Evolutionary conservation across 2,797 vertebrate species (phyloP).

Genomic region (Hafferia zeledoni): DNA sequence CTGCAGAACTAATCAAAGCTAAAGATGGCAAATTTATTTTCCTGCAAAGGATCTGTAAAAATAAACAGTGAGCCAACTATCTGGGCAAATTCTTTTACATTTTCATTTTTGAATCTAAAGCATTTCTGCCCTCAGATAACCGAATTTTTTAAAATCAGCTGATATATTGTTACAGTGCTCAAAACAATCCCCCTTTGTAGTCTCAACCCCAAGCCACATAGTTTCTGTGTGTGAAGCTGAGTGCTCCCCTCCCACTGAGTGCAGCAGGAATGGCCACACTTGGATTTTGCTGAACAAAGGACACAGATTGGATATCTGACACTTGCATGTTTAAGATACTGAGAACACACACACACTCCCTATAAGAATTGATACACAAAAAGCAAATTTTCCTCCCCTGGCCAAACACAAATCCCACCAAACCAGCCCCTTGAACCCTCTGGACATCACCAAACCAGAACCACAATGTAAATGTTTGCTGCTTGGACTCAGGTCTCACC

Average conservation of each 20-base stretch:
- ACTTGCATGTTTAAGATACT: neutral
- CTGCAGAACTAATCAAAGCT: neutral
- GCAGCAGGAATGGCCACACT: neutral
- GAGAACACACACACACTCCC: neutral
- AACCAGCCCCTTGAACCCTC: neutral
- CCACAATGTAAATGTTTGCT: constrained; percentile 73
- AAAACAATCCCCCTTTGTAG: neutral
- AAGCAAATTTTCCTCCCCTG: neutral
- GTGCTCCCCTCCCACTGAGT: neutral
- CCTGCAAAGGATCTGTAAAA: neutral
- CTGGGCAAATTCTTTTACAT: neutral
- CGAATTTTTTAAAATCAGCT: neutral
- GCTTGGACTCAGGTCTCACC: constrained; percentile 64
- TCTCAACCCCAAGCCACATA: neutral
- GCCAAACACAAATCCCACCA: neutral
- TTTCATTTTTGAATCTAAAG: neutral
- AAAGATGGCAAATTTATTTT: neutral
- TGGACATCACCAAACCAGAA: neutral
- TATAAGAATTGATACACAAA: neutral
- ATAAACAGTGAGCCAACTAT: neutral
- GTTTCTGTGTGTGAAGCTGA: neutral
- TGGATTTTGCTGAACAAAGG: neutral
- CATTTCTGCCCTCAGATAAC: neutral
- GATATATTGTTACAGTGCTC: neutral
- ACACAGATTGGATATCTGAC: neutral